Percentiles rank a stretch among this genome's conserved stretches.
These are phyloP conservation scores for Spisula subtruncata DNA, from an alignment of 2,888 invertebrate genomes.

Conservation along the genomic window DNA sequence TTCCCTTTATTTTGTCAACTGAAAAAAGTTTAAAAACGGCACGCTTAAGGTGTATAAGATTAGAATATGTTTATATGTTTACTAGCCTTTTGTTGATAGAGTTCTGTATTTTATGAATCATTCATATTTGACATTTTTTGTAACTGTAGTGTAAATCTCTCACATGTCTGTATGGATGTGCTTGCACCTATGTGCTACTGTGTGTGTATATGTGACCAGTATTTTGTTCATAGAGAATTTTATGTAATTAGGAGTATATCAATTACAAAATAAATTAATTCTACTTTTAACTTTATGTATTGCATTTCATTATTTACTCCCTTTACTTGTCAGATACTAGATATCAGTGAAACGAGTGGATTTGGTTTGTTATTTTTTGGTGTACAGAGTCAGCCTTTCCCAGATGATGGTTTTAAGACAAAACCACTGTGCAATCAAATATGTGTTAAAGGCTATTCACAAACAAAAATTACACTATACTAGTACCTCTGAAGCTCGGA, in stretches of 20 bases:
- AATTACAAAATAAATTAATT: conserved; percentile 20
- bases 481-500: too few species aligned
- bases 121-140: background rate
- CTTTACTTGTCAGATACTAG: too few species aligned
- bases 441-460: too few species aligned
- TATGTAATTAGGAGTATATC: conserved; percentile 30
- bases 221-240: conserved; percentile 36
- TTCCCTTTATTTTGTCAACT: background rate
- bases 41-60: background rate
- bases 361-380: too few species aligned
- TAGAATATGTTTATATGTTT: background rate
- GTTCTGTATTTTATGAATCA: background rate
- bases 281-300: background rate
- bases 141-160: background rate
- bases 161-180: background rate
- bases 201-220: conserved; percentile 33
- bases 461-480: too few species aligned
- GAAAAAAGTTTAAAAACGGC: background rate
- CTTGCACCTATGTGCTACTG: background rate
- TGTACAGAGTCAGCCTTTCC: too few species aligned
- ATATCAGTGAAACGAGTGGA: too few species aligned
- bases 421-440: too few species aligned
- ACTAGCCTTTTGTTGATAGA: background rate
- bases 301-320: background rate
- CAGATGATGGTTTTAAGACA: too few species aligned